Conservation (phyloP, 2,113 vertebrate species). For the Vombatus ursinus region DNA sequence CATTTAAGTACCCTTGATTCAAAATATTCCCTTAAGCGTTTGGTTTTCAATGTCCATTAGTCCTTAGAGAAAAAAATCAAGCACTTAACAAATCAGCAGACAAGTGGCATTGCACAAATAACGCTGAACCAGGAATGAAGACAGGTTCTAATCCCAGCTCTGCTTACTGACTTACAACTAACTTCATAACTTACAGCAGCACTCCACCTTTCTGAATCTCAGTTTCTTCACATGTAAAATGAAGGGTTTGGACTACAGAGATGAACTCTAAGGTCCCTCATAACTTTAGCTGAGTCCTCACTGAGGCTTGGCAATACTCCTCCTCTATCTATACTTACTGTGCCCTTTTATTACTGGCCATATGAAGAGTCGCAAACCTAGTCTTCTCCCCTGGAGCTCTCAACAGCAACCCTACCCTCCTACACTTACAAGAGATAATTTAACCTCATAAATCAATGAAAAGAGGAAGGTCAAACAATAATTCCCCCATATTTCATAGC, state of each 20-base stretch:
- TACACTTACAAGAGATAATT: neutral
- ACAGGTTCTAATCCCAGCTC: neutral
- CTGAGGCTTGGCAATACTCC: neutral
- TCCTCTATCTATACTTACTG: neutral
- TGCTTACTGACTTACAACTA: neutral
- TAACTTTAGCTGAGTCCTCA: neutral
- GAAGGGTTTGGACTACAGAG: neutral
- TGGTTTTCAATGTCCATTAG: neutral
- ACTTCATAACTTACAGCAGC: neutral
- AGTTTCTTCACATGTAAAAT: neutral
- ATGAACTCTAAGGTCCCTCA: neutral
- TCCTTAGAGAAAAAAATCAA: neutral
- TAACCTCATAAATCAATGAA: neutral
- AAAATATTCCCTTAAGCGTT: neutral
- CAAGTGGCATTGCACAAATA: neutral
- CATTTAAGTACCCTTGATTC: neutral
- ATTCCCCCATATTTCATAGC: too few relatives aligned
- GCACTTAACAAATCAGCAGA: neutral
- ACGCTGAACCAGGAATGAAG: neutral
- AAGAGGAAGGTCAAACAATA: neutral
- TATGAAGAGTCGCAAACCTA: neutral
- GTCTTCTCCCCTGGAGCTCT: neutral
- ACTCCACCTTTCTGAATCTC: neutral
- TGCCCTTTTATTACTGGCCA: neutral
- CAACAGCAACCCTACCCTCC: neutral